These are phyloP conservation scores for Pseudomyrmex gracilis DNA, from an alignment of 1,140 invertebrate species.

Conservation along the genomic window DNA sequence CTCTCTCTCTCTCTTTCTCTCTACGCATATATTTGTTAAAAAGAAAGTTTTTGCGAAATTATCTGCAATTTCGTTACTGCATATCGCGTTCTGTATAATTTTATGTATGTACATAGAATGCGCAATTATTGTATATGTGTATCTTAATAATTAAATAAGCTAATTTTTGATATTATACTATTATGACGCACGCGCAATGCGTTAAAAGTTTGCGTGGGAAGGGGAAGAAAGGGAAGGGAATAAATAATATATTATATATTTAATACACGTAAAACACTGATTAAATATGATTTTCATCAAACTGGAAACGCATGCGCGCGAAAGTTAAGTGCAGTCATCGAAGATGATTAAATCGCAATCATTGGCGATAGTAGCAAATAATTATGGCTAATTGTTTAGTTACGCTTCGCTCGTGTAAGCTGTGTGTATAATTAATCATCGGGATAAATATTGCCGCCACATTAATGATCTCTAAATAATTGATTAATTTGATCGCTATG, in stretches of 20 bases:
- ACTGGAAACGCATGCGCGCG: conserved; percentile 15
- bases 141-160: too few relatives aligned
- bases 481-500: conserved; percentile 44
- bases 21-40: not conserved
- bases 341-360: conserved; percentile 60
- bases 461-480: conserved; percentile 58
- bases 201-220: too few relatives aligned
- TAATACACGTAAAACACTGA: conserved; percentile 16
- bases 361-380: conserved; percentile 57
- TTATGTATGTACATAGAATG: not conserved
- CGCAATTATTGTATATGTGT: too few relatives aligned
- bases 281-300: conserved; percentile 48
- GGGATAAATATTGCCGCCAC: conserved; percentile 49
- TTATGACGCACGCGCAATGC: too few relatives aligned
- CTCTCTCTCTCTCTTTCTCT: too few relatives aligned
- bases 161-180: too few relatives aligned
- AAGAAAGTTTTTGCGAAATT: not conserved
- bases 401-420: conserved; percentile 23
- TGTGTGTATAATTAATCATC: conserved; percentile 53
- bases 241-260: too few relatives aligned
- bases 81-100: not conserved
- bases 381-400: conserved; percentile 58
- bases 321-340: conserved; percentile 30
- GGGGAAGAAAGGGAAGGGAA: too few relatives aligned
- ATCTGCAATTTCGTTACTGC: conserved; percentile 5